Evolutionary conservation across 2,113 vertebrate genomes (phyloP).

Genomic region (Tricholaema leucomelas): DNA sequence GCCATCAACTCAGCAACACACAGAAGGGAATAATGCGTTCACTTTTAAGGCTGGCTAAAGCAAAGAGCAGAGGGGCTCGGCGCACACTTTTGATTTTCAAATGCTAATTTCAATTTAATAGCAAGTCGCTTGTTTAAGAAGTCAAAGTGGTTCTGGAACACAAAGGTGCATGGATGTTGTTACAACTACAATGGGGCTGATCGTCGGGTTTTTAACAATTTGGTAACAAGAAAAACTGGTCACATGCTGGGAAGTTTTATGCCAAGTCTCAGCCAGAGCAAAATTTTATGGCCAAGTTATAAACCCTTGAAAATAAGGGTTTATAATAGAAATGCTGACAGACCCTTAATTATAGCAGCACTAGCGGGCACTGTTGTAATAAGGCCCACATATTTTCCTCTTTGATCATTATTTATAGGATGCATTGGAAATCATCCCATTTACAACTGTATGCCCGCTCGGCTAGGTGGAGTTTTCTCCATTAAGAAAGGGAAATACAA

Average conservation of each 20-base stretch:
- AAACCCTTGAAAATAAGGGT: conserved; percentile 75
- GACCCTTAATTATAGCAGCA: conserved; percentile 74
- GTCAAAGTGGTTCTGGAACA: conserved; percentile 20
- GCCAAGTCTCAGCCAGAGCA: conserved; percentile 65
- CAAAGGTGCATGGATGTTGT: conserved; percentile 41
- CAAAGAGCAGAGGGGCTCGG: background rate
- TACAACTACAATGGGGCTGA: conserved; percentile 8
- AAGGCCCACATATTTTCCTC: conserved; percentile 70
- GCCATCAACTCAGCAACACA: background rate
- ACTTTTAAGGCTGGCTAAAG: background rate
- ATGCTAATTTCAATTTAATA: conserved; percentile 60
- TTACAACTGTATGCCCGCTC: conserved; percentile 61
- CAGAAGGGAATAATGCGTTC: background rate
- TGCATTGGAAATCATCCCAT: conserved; percentile 69
- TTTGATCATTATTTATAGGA: conserved; percentile 75
- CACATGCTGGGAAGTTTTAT: conserved; percentile 43
- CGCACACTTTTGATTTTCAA: background rate
- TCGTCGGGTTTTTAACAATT: conserved; percentile 41
- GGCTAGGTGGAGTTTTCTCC: conserved; percentile 68
- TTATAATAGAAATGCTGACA: conserved; percentile 74
- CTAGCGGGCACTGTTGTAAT: conserved; percentile 70
- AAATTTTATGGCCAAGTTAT: conserved; percentile 70
- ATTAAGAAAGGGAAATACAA: conserved; percentile 68
- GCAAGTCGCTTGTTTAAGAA: conserved; percentile 57
- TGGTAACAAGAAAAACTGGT: conserved; percentile 41